These are phyloP conservation scores for Dryocosmus kuriphilus DNA, from an alignment of 2,888 invertebrate genomes.

Conservation along the genomic window DNA sequence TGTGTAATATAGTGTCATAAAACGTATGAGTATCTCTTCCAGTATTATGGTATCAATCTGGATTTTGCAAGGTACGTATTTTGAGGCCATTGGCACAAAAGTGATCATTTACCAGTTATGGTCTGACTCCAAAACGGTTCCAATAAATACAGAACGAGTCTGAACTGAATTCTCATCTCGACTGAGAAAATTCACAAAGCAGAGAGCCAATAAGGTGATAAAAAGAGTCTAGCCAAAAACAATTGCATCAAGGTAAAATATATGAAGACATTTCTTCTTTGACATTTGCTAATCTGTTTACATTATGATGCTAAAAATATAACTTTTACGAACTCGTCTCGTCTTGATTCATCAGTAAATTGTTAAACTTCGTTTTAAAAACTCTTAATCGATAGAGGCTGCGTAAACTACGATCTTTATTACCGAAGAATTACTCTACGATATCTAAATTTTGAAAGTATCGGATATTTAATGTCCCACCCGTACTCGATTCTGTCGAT, in stretches of 20 bases:
- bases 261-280: not conserved
- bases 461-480: slow-evolving; percentile 28
- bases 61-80: not conserved
- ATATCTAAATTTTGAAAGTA: slow-evolving; percentile 35
- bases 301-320: not conserved
- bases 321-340: not conserved
- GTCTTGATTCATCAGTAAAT: slow-evolving; percentile 20
- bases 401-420: slow-evolving; percentile 19
- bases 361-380: not conserved
- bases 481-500: slow-evolving; percentile 14
- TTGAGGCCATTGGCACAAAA: not conserved
- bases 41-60: not conserved
- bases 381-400: slow-evolving; percentile 27
- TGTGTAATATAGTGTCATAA: not conserved
- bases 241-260: not conserved
- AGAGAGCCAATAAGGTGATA: slow-evolving; percentile 1
- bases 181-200: not conserved
- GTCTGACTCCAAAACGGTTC: not conserved
- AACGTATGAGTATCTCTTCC: not conserved
- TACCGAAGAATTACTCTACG: slow-evolving; percentile 14
- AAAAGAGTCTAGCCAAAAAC: slow-evolving; percentile 6
- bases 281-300: not conserved
- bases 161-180: not conserved
- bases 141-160: slow-evolving; percentile 1
- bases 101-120: not conserved